Evolutionary conservation across 2,888 invertebrate genomes (phyloP).

Genomic region (Apamea monoglypha): DNA sequence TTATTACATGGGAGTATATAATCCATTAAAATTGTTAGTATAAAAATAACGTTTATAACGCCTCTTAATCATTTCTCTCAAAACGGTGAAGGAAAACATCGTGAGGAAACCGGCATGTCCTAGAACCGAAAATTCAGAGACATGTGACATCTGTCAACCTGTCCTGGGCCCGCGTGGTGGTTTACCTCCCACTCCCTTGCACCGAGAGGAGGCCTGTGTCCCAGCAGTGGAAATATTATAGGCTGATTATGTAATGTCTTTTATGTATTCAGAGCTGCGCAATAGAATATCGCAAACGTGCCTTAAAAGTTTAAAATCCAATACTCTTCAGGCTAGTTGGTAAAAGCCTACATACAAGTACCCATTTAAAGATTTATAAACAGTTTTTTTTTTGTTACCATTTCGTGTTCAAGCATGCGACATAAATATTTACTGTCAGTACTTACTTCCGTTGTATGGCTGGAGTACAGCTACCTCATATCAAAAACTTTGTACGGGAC

Average conservation of each 20-base stretch:
- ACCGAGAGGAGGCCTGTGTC: too few relatives aligned
- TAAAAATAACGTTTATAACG: not conserved
- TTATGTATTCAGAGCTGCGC: constrained; percentile 1
- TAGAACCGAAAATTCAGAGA: too few relatives aligned
- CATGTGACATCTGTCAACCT: too few relatives aligned
- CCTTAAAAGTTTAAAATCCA: constrained; percentile 33
- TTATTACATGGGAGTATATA: too few relatives aligned
- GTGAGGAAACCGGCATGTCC: too few relatives aligned
- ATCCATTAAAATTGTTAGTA: not conserved
- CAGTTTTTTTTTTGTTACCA: not conserved
- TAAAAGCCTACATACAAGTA: not conserved
- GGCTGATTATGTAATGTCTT: not conserved
- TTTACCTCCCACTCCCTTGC: too few relatives aligned
- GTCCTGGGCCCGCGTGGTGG: too few relatives aligned
- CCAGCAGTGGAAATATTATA: too few relatives aligned
- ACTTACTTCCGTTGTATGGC: not conserved
- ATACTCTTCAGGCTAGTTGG: constrained; percentile 17
- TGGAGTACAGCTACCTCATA: not conserved
- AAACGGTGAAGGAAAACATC: too few relatives aligned
- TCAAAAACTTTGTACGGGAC: not conserved
- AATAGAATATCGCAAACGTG: constrained; percentile 7
- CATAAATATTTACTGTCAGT: not conserved
- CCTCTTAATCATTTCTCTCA: too few relatives aligned
- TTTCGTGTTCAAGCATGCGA: not conserved
- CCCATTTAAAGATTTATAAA: not conserved